Conservation (phyloP, 2,797 vertebrate species). For the Philypnodon macrostomus region DNA sequence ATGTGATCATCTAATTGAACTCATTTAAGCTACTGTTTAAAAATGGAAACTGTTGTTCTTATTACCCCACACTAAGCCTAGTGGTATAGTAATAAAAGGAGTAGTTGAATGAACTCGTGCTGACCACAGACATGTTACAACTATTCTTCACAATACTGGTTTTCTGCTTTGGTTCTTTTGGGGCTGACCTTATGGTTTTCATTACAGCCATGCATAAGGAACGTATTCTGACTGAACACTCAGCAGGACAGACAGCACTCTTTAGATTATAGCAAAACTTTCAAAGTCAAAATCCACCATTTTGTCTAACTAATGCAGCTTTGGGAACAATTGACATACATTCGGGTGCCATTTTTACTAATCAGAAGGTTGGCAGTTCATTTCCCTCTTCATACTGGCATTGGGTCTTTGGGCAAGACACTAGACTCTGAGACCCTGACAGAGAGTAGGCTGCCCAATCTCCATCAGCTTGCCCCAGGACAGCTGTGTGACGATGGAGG, state of each 20-base stretch:
- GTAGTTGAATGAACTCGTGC: slow-evolving; percentile 18
- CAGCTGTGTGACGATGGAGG: no score
- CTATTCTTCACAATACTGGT: slow-evolving; percentile 9
- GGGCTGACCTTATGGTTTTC: slow-evolving; percentile 12
- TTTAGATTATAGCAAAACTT: neutral
- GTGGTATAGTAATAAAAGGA: neutral
- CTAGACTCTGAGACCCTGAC: no score
- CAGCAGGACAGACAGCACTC: slow-evolving; percentile 3
- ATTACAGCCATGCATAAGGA: slow-evolving; percentile 25
- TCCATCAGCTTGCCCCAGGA: no score
- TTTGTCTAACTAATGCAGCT: neutral
- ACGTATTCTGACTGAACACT: slow-evolving; percentile 13
- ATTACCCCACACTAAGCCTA: neutral
- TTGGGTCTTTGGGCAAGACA: no score
- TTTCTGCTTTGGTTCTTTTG: slow-evolving; percentile 8
- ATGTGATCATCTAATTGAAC: slow-evolving; percentile 21
- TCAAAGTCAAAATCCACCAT: neutral
- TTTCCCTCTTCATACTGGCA: neutral
- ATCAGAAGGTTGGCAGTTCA: no score
- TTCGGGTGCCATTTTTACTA: no score
- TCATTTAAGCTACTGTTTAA: slow-evolving; percentile 5
- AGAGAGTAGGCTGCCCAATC: no score
- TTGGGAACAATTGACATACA: neutral
- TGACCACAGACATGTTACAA: slow-evolving; percentile 22
- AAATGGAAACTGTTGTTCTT: slow-evolving; percentile 3